Conservation (phyloP, 2,113 vertebrate genomes). For the Andinoacara biseriatus region DNA sequence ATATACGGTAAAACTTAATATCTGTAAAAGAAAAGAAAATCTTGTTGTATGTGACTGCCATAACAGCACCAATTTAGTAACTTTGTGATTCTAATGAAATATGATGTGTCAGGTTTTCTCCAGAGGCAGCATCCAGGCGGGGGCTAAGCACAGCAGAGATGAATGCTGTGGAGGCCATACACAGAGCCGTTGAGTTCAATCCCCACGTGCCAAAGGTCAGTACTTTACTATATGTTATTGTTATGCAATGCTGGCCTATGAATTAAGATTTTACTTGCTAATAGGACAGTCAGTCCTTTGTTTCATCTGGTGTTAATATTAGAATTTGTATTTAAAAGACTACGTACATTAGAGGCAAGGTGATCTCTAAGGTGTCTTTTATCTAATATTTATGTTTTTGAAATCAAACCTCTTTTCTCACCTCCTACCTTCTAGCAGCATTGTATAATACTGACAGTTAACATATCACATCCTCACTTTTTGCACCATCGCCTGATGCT, state of each 20-base stretch:
- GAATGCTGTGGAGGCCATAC: conserved; percentile 99
- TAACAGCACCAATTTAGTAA: not conserved
- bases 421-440: not conserved
- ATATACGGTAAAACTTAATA: not conserved
- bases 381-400: not conserved
- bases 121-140: conserved; percentile 95
- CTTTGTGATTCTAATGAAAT: not conserved
- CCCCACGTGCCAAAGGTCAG: conserved; percentile 99
- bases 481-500: no score
- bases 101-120: conserved; percentile 88
- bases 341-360: not conserved
- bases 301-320: not conserved
- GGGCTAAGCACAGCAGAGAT: conserved; percentile 99
- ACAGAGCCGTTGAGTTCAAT: conserved; percentile 99
- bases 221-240: not conserved
- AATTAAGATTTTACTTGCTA: not conserved
- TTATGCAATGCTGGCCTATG: not conserved
- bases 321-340: not conserved
- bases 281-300: not conserved
- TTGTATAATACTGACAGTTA: not conserved
- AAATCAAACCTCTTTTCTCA: not conserved
- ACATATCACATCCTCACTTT: not conserved
- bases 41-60: not conserved
- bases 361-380: not conserved
- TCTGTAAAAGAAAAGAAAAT: not conserved